phyloP scores from a whole-genome alignment of 2,797 vertebrate species.

The Rhyacichthys aspro region DNA sequence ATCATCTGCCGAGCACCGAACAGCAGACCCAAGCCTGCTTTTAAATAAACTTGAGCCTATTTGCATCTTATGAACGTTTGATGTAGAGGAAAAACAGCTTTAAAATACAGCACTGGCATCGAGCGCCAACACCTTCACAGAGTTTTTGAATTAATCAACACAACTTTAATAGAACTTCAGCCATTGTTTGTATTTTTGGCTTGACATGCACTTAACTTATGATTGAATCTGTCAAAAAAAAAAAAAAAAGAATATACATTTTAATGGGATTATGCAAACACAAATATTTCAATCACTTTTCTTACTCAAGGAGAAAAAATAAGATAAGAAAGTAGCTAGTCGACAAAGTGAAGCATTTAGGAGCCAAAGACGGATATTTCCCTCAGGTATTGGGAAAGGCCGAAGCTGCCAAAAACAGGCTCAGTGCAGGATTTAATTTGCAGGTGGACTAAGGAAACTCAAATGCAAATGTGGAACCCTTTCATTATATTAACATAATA shows the following conservation, averaged over 20 bases:
- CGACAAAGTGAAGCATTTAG: constrained; percentile 5
- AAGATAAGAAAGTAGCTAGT: constrained; percentile 13
- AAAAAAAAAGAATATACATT: not conserved
- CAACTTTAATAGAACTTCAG: not conserved
- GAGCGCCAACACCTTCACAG: not conserved
- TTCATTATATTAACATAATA: not conserved
- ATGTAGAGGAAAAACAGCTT: not conserved
- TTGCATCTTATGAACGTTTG: constrained; percentile 12
- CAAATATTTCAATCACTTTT: constrained; percentile 6
- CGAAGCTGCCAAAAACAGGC: not conserved
- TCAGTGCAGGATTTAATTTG: not conserved
- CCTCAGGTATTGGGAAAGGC: not conserved
- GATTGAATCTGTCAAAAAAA: constrained; percentile 10
- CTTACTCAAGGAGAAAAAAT: not conserved
- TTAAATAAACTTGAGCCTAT: constrained; percentile 9
- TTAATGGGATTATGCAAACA: constrained; percentile 14
- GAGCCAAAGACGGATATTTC: not conserved
- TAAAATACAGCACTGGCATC: constrained; percentile 5
- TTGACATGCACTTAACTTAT: constrained; percentile 1
- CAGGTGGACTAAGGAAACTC: not conserved
- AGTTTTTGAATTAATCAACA: constrained; percentile 2
- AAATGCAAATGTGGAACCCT: not conserved
- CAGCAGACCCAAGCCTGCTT: not conserved
- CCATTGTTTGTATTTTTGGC: constrained; percentile 1
- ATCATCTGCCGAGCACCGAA: constrained; percentile 8